phyloP scores from a whole-genome alignment of 2,888 invertebrate species.

The Pheosia tremula region DNA sequence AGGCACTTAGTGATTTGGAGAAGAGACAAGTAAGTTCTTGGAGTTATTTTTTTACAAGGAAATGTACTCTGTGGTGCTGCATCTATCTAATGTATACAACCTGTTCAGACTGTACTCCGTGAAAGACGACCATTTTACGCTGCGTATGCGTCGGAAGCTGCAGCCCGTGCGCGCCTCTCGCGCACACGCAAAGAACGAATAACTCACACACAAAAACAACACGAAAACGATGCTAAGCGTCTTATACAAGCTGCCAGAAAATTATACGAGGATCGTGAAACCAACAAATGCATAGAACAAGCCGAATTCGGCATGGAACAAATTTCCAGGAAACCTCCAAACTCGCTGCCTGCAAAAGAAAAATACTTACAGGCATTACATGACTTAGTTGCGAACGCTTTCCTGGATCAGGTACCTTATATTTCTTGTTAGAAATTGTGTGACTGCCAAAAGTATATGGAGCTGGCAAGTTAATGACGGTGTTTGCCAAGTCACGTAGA shows the following conservation, averaged over 20 bases:
- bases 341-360: conserved; percentile 68
- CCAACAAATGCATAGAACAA: conserved; percentile 66
- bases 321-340: conserved; percentile 61
- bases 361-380: conserved; percentile 66
- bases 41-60: neutral
- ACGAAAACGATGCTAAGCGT: conserved; percentile 63
- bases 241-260: conserved; percentile 56
- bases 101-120: conserved; percentile 61
- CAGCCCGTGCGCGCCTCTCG: conserved; percentile 60
- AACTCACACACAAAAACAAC: conserved; percentile 61
- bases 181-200: conserved; percentile 61
- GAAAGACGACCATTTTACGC: conserved; percentile 73
- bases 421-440: neutral
- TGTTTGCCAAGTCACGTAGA: neutral
- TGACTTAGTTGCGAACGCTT: conserved; percentile 65
- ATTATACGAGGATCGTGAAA: conserved; percentile 58
- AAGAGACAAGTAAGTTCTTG: conserved; percentile 63
- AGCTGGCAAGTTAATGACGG: neutral
- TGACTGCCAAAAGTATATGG: neutral
- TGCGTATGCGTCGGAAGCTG: conserved; percentile 60
- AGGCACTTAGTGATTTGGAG: conserved; percentile 69
- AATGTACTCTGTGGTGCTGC: neutral
- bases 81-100: neutral
- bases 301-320: conserved; percentile 75
- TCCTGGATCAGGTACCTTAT: conserved; percentile 67